Evolutionary conservation across 37 sponge, comb jelly and placozoan species (phyloP).

Genomic region (Ianthella basta): DNA sequence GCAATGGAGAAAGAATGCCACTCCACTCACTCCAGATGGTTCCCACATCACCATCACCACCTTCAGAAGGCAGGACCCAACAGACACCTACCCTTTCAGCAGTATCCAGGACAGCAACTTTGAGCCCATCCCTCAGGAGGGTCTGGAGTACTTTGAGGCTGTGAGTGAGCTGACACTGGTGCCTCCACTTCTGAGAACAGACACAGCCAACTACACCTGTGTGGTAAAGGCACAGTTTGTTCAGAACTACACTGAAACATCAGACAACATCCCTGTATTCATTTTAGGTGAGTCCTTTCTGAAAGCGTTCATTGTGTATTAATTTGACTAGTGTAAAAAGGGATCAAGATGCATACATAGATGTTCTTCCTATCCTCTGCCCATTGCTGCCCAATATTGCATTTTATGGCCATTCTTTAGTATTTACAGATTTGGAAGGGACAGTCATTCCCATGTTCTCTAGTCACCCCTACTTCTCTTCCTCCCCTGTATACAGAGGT

Average conservation of each 20-base stretch:
- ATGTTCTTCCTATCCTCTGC: no score
- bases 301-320: neutral
- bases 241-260: neutral
- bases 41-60: neutral
- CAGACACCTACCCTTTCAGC: neutral
- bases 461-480: neutral
- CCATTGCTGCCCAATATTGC: no score
- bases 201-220: conserved; percentile 76
- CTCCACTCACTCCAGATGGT: neutral
- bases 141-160: conserved; percentile 37
- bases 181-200: conserved; percentile 39
- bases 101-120: neutral
- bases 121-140: neutral
- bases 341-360: no score
- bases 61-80: conserved; percentile 16
- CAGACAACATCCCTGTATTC: conserved; percentile 36
- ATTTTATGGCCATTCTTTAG: no score
- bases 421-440: no score
- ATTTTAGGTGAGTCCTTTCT: conserved; percentile 46
- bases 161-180: conserved; percentile 47
- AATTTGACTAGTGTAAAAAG: no score
- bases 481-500: conserved; percentile 44
- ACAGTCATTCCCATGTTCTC: neutral
- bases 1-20: neutral
- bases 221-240: conserved; percentile 34